These are phyloP conservation scores for Lasiurus cinereus DNA, from an alignment of 2,113 vertebrate genomes.

Conservation along the genomic window DNA sequence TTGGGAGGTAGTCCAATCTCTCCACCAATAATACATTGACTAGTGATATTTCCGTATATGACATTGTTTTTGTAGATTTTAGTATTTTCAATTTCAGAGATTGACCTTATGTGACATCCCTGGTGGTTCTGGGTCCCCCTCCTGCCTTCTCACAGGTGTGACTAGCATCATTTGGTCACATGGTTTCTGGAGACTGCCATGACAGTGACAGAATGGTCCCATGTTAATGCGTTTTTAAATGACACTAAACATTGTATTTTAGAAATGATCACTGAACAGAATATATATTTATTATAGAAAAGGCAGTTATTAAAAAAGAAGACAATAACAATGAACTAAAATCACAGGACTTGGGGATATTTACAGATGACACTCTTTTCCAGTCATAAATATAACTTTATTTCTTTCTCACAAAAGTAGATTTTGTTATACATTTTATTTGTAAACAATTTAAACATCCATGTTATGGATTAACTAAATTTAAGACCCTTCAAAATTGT, in stretches of 20 bases:
- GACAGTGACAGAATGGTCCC: neutral
- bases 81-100: neutral
- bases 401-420: conserved; percentile 18
- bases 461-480: neutral
- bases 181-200: neutral
- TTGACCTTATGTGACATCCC: neutral
- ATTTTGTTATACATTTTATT: conserved; percentile 1
- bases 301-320: neutral
- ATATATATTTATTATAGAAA: neutral
- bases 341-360: neutral
- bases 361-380: neutral
- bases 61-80: neutral
- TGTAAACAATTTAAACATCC: conserved; percentile 5
- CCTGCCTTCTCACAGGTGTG: neutral
- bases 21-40: neutral
- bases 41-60: neutral
- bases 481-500: conserved; percentile 4
- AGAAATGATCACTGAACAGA: neutral
- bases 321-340: neutral
- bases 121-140: neutral
- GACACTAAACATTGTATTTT: neutral
- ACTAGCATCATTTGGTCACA: neutral
- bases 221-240: neutral
- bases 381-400: neutral
- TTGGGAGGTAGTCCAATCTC: neutral